Percentiles rank a stretch among this genome's conserved stretches.
phyloP scores from a whole-genome alignment of 2,888 invertebrate species.

The Opisthograptis luteolata region DNA sequence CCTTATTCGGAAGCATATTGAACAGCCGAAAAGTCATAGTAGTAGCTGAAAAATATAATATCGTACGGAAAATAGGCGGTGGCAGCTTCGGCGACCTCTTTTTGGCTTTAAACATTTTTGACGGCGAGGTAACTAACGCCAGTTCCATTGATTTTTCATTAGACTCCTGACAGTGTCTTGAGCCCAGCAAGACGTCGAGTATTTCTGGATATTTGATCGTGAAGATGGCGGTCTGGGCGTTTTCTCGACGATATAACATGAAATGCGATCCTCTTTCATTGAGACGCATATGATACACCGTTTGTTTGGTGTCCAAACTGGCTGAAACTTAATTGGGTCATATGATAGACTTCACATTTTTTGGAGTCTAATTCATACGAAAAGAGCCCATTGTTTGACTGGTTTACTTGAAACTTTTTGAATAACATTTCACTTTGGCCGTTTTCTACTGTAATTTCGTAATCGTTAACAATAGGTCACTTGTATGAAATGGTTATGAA shows the following conservation, averaged over 20 bases:
- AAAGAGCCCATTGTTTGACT: constrained; percentile 38
- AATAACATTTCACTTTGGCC: constrained; percentile 6
- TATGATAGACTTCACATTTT: constrained; percentile 23
- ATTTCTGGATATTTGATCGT: constrained; percentile 66
- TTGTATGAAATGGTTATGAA: constrained; percentile 16
- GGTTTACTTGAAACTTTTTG: constrained; percentile 27
- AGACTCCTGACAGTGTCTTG: constrained; percentile 45
- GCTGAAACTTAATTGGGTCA: constrained; percentile 28
- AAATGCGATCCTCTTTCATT: constrained; percentile 23
- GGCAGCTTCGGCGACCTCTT: constrained; percentile 99
- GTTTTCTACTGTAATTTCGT: constrained; percentile 15
- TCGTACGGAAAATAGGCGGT: constrained; percentile 98
- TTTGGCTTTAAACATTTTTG: constrained; percentile 95
- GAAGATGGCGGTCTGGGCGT: constrained; percentile 73
- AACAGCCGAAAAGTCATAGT: constrained; percentile 69
- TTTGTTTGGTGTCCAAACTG: not conserved
- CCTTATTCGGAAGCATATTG: constrained; percentile 69
- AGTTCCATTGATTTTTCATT: constrained; percentile 40
- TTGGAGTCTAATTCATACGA: constrained; percentile 29
- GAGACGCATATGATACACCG: constrained; percentile 13
- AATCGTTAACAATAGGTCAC: constrained; percentile 15
- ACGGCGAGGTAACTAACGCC: constrained; percentile 90
- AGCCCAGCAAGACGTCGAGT: constrained; percentile 60
- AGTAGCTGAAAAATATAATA: constrained; percentile 95
- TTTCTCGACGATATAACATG: constrained; percentile 42